A percentile compares a stretch with the other conserved stretches of the same genome.
phyloP scores from a whole-genome alignment of 2,797 vertebrate genomes.

The Tauraco hartlaubi region DNA sequence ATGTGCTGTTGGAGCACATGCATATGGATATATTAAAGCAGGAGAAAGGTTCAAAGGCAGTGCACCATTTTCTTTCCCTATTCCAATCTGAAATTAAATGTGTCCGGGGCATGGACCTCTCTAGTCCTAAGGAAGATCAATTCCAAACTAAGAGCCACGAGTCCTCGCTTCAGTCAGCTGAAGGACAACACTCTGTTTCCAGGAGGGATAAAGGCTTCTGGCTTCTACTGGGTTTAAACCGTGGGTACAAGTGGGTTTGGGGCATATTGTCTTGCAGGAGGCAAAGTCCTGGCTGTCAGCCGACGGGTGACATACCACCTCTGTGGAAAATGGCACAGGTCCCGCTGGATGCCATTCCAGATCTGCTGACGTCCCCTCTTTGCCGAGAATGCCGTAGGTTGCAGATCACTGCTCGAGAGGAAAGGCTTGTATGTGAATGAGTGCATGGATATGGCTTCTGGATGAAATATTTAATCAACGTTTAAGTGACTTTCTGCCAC shows the following conservation, averaged over 20 bases:
- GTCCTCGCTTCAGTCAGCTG: neutral
- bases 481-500: constrained; percentile 44
- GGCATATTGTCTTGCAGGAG: neutral
- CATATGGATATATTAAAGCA: neutral
- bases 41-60: neutral
- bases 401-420: constrained; percentile 9
- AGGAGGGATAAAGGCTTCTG: neutral
- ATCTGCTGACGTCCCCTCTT: neutral
- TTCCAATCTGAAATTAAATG: neutral
- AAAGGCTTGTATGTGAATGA: constrained; percentile 1
- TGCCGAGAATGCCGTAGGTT: neutral
- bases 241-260: neutral
- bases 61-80: neutral
- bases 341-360: neutral
- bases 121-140: neutral
- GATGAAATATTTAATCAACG: constrained; percentile 54
- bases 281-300: neutral
- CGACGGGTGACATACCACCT: neutral
- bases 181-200: neutral
- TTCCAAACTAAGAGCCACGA: neutral
- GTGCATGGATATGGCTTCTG: constrained; percentile 10
- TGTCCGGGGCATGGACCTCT: neutral
- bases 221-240: neutral
- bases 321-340: neutral
- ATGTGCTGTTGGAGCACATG: neutral